These are phyloP conservation scores for Okapia johnstoni DNA, from an alignment of 2,113 vertebrate species.

Conservation along the genomic window DNA sequence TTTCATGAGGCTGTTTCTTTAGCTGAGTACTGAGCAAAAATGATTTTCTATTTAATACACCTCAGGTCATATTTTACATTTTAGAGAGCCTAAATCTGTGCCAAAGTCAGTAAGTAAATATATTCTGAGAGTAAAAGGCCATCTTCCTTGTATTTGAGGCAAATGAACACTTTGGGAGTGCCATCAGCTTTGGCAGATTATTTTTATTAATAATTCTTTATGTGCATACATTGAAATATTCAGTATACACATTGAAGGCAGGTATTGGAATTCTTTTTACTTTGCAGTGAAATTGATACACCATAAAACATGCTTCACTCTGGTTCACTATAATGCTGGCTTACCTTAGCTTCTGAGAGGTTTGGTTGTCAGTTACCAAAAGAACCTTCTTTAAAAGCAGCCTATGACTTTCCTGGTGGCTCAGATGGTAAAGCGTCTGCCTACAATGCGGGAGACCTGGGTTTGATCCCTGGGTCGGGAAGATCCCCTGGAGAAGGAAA, in stretches of 20 bases:
- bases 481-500: too few species aligned
- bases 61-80: slow-evolving; percentile 3
- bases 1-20: neutral
- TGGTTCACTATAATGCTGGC: neutral
- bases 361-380: neutral
- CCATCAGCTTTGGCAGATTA: neutral
- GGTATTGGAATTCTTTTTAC: neutral
- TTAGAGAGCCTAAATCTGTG: neutral
- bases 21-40: neutral
- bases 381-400: neutral
- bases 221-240: neutral
- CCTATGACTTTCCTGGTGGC: neutral
- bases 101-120: neutral
- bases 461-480: too few species aligned
- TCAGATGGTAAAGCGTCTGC: too few species aligned
- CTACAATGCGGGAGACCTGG: too few species aligned
- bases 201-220: neutral
- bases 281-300: neutral
- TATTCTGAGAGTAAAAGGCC: neutral
- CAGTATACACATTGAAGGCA: neutral
- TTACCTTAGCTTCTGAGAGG: neutral
- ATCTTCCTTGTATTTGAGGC: neutral
- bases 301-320: neutral
- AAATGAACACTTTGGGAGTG: neutral
- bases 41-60: neutral